Percentiles rank a stretch among this genome's conserved stretches.
Conservation (phyloP, 2,797 vertebrate species). For the Micrastur ruficollis region DNA sequence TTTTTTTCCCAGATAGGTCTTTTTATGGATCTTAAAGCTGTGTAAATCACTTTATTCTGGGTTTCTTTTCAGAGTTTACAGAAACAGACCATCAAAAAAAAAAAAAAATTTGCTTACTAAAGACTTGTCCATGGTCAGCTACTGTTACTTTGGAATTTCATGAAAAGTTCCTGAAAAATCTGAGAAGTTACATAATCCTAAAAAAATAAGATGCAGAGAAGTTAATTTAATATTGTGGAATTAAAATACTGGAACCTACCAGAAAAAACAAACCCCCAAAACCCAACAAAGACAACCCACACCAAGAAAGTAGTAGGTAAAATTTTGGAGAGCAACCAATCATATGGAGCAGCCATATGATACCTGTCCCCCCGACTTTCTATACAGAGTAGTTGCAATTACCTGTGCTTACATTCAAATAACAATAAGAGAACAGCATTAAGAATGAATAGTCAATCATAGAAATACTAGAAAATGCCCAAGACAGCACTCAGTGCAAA, state of each 20-base stretch:
- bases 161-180: not conserved
- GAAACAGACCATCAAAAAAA: not conserved
- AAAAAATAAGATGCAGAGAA: not conserved
- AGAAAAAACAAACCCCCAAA: not conserved
- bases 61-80: not conserved
- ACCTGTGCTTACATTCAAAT: not conserved
- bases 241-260: not conserved
- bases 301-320: not conserved
- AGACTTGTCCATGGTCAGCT: not conserved
- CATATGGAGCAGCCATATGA: too few relatives aligned
- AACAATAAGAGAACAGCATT: not conserved
- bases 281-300: not conserved
- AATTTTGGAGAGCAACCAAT: not conserved
- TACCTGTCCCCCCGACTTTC: not conserved
- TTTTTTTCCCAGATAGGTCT: not conserved
- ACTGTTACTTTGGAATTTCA: not conserved
- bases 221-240: not conserved
- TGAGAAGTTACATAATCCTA: not conserved
- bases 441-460: not conserved
- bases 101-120: not conserved
- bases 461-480: not conserved
- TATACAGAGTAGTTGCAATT: not conserved
- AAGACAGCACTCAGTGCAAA: not conserved
- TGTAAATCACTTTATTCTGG: not conserved
- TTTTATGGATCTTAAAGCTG: not conserved